Percentiles rank a stretch among this genome's conserved stretches.
Evolutionary conservation across 2,113 vertebrate species (phyloP).

Genomic region (Salminus brasiliensis): DNA sequence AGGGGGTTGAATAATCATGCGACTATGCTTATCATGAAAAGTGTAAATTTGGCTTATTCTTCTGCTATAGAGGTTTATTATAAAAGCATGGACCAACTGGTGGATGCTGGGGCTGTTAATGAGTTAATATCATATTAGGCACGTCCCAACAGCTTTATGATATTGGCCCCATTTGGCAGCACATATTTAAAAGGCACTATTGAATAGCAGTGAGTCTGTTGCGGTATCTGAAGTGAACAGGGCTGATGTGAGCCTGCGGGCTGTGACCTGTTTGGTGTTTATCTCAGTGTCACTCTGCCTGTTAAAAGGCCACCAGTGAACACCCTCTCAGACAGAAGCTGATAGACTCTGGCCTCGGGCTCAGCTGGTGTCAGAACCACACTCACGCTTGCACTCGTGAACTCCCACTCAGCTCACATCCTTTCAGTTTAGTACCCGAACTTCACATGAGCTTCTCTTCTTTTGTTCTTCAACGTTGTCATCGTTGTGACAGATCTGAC

Average conservation of each 20-base stretch:
- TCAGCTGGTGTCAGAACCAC: background rate
- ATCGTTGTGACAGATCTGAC: background rate
- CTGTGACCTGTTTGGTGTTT: constrained; percentile 27
- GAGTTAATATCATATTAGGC: too few species aligned
- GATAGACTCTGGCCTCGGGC: constrained; percentile 9
- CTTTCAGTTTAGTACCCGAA: background rate
- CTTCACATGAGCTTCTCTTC: background rate
- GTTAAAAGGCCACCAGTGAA: constrained; percentile 35
- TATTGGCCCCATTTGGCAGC: background rate
- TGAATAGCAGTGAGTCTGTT: constrained; percentile 26
- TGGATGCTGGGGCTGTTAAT: too few species aligned
- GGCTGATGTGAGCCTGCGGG: constrained; percentile 35
- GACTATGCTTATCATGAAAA: too few species aligned
- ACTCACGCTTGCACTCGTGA: background rate
- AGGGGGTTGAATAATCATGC: too few species aligned
- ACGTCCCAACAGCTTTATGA: background rate
- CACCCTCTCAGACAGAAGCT: constrained; percentile 10
- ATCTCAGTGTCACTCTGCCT: constrained; percentile 20
- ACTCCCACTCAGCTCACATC: background rate
- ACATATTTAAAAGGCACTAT: constrained; percentile 3
- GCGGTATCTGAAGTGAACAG: background rate
- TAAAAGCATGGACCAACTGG: too few species aligned
- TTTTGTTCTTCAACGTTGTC: background rate
- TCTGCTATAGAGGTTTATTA: too few species aligned
- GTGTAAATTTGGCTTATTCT: too few species aligned